Base-by-base conservation (phyloP, 2,888 invertebrate genomes). In the Lycia hirtaria region DNA sequence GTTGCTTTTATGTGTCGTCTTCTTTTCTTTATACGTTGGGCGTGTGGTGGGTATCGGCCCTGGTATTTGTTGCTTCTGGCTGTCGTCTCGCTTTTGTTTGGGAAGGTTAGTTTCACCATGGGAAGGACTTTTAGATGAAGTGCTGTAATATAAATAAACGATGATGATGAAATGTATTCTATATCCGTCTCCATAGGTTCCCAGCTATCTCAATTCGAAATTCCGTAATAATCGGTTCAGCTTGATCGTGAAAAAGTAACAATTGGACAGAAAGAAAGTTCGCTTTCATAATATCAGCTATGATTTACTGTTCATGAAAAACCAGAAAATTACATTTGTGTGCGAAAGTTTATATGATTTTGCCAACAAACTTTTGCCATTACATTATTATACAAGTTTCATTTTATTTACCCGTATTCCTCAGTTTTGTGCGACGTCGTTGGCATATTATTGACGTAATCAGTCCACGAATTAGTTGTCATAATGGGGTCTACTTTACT, bases 21-120 rank as follows among this genome's bases (percentile, higher is more conserved):
- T 54, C 14, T 43, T 59, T 1, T 56, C 48, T 12, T 38, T 40
- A n/a, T 14, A 41, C 9, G 30, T 7, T 28, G 14, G 51, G 20
- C 6, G 30, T n/a, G 35, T 44, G 15, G 10, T 37, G 12, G 70
- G 66, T n/a, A 71, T 50, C 1, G 72, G 73, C 0, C 68, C 72
- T 0, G 73, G 71, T 60, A 71, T 73, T 65, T 76, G 73, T 15
- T 58, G 50, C 30, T 55, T 67, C 26, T 70, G 68, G 48, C 69
- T 60, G 0, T 62, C 63, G n/a, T 60, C 59, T 15, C 56, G 57
- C 26, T 35, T 20, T 5, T 17, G 1, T n/a, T 45, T 47, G 4
- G 15, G 20, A 6, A 9, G 4, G 15, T 12, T 14, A 19, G n/a
- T 4, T 56, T 12, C 6, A 20, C 35, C 44, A 1, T 17, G 17